A percentile compares a stretch with the other conserved stretches of the same genome.
Conservation (phyloP, 2,113 vertebrate species). For the Recurvirostra avosetta region DNA sequence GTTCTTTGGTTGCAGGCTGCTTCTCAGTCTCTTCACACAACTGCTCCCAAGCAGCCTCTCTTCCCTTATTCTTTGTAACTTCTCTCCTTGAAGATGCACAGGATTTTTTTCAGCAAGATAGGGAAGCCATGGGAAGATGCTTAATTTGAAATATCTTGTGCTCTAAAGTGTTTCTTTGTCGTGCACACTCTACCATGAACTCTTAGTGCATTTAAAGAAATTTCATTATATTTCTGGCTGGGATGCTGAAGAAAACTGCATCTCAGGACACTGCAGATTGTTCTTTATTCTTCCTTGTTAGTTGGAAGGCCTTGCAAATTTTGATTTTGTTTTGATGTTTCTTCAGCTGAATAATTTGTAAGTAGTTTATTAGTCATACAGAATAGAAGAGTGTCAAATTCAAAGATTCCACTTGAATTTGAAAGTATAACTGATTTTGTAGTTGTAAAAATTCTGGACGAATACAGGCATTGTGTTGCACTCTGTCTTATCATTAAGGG, state of each 20-base stretch:
- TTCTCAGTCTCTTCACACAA: background rate
- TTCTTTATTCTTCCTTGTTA: background rate
- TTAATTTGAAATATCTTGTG: background rate
- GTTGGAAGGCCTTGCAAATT: background rate
- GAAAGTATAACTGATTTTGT: background rate
- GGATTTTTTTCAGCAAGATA: background rate
- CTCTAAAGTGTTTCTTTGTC: background rate
- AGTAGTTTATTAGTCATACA: background rate
- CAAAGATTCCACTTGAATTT: background rate
- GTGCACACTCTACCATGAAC: background rate
- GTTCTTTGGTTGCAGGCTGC: background rate
- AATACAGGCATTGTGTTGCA: background rate
- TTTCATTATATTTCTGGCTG: background rate
- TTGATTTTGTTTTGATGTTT: background rate
- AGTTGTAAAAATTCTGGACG: background rate
- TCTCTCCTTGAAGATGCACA: background rate
- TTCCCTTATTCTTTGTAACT: background rate
- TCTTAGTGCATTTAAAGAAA: background rate
- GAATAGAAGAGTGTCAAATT: background rate
- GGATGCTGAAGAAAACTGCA: background rate
- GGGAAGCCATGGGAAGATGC: background rate
- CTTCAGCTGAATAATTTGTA: constrained; percentile 3
- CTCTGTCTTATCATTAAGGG: background rate
- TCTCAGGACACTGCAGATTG: background rate
- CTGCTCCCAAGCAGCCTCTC: background rate